phyloP scores from a whole-genome alignment of 2,797 vertebrate species.

The Lacerta viridis region DNA sequence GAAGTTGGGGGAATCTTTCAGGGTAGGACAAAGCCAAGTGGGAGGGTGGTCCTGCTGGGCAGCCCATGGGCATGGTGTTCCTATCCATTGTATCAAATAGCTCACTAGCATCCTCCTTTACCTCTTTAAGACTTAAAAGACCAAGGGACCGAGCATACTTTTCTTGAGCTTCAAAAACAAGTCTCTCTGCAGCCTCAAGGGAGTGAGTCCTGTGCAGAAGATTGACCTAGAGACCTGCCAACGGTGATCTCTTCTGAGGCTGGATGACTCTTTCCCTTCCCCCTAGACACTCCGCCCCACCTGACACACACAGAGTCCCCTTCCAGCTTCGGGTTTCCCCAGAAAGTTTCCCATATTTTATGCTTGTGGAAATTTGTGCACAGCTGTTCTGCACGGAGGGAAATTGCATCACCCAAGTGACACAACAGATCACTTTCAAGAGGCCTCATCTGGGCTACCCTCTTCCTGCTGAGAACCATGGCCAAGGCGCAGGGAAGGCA shows the following conservation, averaged over 20 bases:
- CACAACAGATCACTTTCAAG: background rate
- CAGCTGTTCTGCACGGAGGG: background rate
- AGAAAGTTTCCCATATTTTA: background rate
- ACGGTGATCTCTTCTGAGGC: background rate
- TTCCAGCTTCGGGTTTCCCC: background rate
- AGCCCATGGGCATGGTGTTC: background rate
- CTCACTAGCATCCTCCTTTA: background rate
- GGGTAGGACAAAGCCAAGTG: background rate
- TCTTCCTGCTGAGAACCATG: no score
- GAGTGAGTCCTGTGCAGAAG: background rate
- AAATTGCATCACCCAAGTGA: background rate
- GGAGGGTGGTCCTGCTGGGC: background rate
- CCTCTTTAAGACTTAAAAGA: background rate
- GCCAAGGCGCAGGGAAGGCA: no score
- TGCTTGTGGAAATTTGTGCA: background rate
- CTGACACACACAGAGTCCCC: background rate
- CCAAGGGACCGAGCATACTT: background rate
- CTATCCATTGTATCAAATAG: background rate
- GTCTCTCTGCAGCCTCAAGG: background rate
- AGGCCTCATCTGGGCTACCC: no score
- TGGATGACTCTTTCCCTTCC: no score
- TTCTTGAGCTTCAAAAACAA: background rate
- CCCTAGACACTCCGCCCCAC: background rate
- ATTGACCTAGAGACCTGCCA: background rate
- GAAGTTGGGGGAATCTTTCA: no score